phyloP scores from a whole-genome alignment of 2,113 vertebrate species.

The Myrmecophaga tridactyla region DNA sequence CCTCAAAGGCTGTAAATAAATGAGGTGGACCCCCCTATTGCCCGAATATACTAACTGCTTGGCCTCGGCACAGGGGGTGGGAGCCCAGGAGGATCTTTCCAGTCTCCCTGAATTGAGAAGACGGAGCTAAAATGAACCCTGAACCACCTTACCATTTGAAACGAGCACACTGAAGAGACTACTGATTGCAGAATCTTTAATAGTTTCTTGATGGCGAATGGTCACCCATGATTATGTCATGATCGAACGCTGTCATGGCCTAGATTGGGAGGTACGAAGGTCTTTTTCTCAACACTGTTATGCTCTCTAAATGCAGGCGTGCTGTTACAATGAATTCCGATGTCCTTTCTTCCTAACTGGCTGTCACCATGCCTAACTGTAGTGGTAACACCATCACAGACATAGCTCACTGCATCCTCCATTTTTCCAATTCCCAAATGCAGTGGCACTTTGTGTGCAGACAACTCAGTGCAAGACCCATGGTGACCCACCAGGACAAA shows the following conservation, averaged over 20 bases:
- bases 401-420: rapidly evolving
- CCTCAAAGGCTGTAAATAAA: neutral
- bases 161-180: rapidly evolving
- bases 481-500: neutral
- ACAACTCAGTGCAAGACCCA: neutral
- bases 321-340: neutral
- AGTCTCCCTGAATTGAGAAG: neutral
- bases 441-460: rapidly evolving
- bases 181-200: neutral
- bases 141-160: neutral
- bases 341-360: neutral
- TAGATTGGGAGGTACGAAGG: too few species aligned
- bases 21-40: rapidly evolving
- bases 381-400: neutral
- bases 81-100: rapidly evolving
- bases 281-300: neutral
- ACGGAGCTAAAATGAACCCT: neutral
- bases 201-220: neutral
- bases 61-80: neutral
- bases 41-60: rapidly evolving
- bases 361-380: neutral
- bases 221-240: rapidly evolving
- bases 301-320: neutral
- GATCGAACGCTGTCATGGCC: neutral
- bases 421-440: neutral